Conservation (phyloP, 2,888 invertebrate species). For the Perizoma flavofasciatum region DNA sequence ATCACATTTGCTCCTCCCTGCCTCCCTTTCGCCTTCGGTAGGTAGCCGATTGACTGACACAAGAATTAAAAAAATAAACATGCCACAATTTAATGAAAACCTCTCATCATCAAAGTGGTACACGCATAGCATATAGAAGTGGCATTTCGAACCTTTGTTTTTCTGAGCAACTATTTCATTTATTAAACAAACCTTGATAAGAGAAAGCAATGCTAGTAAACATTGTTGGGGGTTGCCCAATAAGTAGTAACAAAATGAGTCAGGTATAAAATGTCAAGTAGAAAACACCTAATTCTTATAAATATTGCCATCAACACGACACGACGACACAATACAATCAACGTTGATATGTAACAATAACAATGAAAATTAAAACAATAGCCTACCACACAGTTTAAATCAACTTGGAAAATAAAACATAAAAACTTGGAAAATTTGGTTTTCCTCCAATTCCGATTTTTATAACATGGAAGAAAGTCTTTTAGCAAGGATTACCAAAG, state of each 20-base stretch:
- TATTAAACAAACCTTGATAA: too few species aligned
- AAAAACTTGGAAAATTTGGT: not conserved
- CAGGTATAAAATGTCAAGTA: conserved; percentile 29
- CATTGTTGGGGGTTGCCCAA: too few species aligned
- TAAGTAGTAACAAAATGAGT: conserved; percentile 27
- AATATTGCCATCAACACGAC: conserved; percentile 73
- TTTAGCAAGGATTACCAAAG: not conserved
- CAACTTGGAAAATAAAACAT: conserved; percentile 20
- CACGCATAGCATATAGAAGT: too few species aligned
- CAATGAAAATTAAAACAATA: conserved; percentile 51
- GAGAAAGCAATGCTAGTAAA: too few species aligned
- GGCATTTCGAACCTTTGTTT: too few species aligned
- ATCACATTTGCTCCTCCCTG: too few species aligned
- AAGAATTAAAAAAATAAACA: too few species aligned
- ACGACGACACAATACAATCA: conserved; percentile 66
- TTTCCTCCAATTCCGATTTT: not conserved
- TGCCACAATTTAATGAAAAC: too few species aligned
- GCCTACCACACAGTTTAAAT: conserved; percentile 43
- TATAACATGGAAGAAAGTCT: not conserved
- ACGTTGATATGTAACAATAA: conserved; percentile 77
- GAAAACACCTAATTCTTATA: conserved; percentile 44
- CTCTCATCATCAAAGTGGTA: too few species aligned
- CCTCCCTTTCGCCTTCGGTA: too few species aligned
- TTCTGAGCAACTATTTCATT: too few species aligned
- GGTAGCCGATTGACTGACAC: too few species aligned